A percentile compares a stretch with the other conserved stretches of the same genome.
These are phyloP conservation scores for Amblyornis subalaris DNA, from an alignment of 2,113 vertebrate species.

Conservation along the genomic window DNA sequence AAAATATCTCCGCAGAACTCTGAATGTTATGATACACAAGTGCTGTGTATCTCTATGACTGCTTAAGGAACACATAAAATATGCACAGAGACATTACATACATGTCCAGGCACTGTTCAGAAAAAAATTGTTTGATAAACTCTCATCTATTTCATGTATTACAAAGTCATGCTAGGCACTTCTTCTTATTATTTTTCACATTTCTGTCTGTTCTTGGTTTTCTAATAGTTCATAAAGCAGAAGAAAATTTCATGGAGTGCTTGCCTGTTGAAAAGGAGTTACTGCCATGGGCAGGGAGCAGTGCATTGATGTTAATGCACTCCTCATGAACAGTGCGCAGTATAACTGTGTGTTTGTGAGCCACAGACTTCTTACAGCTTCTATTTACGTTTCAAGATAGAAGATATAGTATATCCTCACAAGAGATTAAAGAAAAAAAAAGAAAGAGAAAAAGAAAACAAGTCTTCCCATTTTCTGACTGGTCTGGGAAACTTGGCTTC, in stretches of 20 bases:
- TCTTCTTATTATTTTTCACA: background rate
- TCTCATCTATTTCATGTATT: background rate
- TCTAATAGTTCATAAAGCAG: background rate
- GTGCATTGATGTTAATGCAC: background rate
- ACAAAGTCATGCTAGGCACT: background rate
- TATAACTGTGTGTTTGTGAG: background rate
- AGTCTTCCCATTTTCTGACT: background rate
- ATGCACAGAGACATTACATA: background rate
- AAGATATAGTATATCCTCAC: background rate
- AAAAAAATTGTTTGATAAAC: background rate
- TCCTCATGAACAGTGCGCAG: background rate
- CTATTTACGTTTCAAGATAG: background rate
- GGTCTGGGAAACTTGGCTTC: background rate
- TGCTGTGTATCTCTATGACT: fast-evolving
- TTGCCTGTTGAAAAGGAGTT: background rate
- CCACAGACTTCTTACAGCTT: background rate
- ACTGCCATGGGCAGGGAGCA: background rate
- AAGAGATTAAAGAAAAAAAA: background rate
- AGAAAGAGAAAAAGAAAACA: background rate
- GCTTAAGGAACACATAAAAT: background rate
- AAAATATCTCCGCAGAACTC: background rate
- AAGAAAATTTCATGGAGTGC: background rate
- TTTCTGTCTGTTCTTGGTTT: background rate
- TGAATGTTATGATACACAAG: background rate
- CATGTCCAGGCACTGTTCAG: background rate